Conservation (phyloP, 2,113 vertebrate species). For the Lampris megalopsis region DNA sequence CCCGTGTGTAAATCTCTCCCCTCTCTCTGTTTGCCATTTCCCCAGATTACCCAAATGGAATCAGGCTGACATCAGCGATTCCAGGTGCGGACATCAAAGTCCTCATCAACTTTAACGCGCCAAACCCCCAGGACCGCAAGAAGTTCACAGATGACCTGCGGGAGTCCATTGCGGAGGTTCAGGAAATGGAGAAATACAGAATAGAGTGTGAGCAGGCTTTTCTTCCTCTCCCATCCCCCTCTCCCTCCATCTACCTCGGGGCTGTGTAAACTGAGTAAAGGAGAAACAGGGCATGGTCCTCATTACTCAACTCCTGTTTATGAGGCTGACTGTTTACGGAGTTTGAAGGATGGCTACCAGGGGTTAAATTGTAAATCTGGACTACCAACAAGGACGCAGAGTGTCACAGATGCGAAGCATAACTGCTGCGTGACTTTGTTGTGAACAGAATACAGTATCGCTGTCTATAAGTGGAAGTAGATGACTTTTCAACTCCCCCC, state of each 20-base stretch:
- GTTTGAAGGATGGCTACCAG: slow-evolving; percentile 52
- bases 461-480: too few species aligned
- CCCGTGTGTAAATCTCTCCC: slow-evolving; percentile 43
- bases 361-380: slow-evolving; percentile 1
- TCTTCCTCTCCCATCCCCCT: slow-evolving; percentile 5
- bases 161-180: slow-evolving; percentile 96
- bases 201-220: slow-evolving; percentile 93
- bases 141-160: slow-evolving; percentile 97
- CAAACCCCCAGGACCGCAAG: slow-evolving; percentile 98
- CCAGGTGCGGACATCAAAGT: slow-evolving; percentile 97
- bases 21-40: slow-evolving; percentile 26
- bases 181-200: slow-evolving; percentile 99
- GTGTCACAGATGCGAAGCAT: too few species aligned
- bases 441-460: too few species aligned
- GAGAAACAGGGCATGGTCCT: slow-evolving; percentile 50
- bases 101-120: slow-evolving; percentile 98
- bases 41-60: slow-evolving; percentile 96
- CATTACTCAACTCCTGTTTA: slow-evolving; percentile 61
- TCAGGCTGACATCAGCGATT: slow-evolving; percentile 94
- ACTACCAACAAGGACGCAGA: neutral
- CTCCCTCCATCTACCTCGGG: slow-evolving; percentile 23
- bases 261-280: slow-evolving; percentile 32
- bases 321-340: slow-evolving; percentile 53
- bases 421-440: too few species aligned
- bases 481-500: too few species aligned